These are phyloP conservation scores for Thecophora atra DNA, from an alignment of 2,888 invertebrate species.

Conservation along the genomic window DNA sequence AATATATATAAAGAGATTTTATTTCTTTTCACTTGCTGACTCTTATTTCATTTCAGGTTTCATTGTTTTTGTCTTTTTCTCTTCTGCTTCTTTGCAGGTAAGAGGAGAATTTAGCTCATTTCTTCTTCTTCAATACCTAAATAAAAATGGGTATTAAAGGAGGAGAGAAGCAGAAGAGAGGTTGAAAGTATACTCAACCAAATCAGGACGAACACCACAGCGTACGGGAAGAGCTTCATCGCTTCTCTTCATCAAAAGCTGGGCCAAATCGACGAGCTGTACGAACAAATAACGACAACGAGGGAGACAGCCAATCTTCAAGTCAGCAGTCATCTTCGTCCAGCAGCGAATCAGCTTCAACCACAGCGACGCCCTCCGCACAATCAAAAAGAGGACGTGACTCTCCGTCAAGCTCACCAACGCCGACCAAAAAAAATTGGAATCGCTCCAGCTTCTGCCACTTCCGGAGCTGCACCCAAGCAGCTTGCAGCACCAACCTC, in stretches of 20 bases:
- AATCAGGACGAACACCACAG: too few species aligned
- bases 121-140: background rate
- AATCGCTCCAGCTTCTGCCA: too few species aligned
- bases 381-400: background rate
- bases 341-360: background rate
- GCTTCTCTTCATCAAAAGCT: too few species aligned
- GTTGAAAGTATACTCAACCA: background rate
- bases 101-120: too few species aligned
- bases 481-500: background rate
- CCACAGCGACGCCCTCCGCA: too few species aligned
- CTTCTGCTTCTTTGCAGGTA: too few species aligned
- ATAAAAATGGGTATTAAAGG: background rate
- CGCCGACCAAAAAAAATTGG: background rate
- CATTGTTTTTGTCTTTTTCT: too few species aligned
- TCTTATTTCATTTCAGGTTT: too few species aligned
- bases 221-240: too few species aligned
- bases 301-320: background rate
- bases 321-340: background rate
- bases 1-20: too few species aligned
- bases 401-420: background rate
- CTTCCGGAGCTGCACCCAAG: too few species aligned
- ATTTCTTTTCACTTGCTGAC: too few species aligned
- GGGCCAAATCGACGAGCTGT: background rate
- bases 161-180: background rate
- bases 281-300: background rate